Evolutionary conservation across 1,140 invertebrate genomes (phyloP), one percentile per base, ranked within the genome.

Genomic region (Drosophila melanica): DNA sequence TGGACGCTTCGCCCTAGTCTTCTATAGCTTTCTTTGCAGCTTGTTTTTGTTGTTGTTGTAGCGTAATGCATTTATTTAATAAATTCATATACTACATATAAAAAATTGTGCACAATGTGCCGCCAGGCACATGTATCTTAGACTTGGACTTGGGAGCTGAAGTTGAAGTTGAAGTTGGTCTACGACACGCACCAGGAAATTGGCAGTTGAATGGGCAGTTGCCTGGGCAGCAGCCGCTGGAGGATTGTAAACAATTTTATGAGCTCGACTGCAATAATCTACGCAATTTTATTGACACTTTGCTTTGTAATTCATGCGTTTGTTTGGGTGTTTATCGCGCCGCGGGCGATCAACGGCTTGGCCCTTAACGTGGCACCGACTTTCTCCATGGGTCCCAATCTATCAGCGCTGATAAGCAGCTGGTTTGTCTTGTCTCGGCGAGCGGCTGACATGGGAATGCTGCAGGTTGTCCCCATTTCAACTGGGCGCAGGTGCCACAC

Each of bases 11-110:
- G 44, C 4, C 20, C 37, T 44, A 18, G 4, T 41, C 35, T 10
- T 35, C 4, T 30, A 42, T 50, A 60, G 60, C 44, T 54, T 77
- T 65, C 23, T n/a, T 45, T 39, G 11, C 12, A 18, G 11, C n/a
- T 23, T 23, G 1, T 10, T 77, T 66, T 71, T 86, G n/a, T n/a
- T n/a, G n/a, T n/a, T n/a, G n/a, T n/a, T 70, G 81, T 75, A 30
- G 69, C 79, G 68, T 84, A 84, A 89, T 89, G 84, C 85, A 89
- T 89, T 89, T 89, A 89, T 89, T 89, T 89, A 89, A 89, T 89
- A 90, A 89, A 89, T 89, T 80, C 77, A 75, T 89, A 89, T 71
- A 70, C 57, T 33, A 35, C 33, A 48, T 48, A 66, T 58, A 55
- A 44, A 53, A 60, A 47, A 54, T 64, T 72, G 45, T 63, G 75